phyloP scores from a whole-genome alignment of 2,797 vertebrate genomes.

The Chromobotia macracanthus region DNA sequence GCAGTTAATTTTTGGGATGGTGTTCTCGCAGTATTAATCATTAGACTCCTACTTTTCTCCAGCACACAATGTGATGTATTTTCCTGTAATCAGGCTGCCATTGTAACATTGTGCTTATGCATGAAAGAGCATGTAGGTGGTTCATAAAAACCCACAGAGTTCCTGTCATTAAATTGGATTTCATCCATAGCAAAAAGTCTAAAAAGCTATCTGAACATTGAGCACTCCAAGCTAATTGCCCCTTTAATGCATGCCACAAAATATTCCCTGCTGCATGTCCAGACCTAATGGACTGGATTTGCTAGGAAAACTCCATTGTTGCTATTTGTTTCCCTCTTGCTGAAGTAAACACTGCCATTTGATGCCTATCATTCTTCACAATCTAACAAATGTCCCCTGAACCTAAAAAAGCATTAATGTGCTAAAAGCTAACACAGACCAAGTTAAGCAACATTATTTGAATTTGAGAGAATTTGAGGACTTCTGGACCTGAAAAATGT shows the following conservation, averaged over 20 bases:
- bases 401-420: slow-evolving; percentile 3
- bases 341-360: slow-evolving; percentile 30
- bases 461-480: not conserved
- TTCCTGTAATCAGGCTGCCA: slow-evolving; percentile 58
- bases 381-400: slow-evolving; percentile 6
- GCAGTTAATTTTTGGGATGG: slow-evolving; percentile 47
- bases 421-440: not conserved
- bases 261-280: slow-evolving; percentile 45
- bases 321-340: slow-evolving; percentile 31
- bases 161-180: slow-evolving; percentile 63
- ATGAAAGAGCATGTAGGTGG: slow-evolving; percentile 60
- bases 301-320: slow-evolving; percentile 23
- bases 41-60: slow-evolving; percentile 45
- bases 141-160: slow-evolving; percentile 55
- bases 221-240: slow-evolving; percentile 56
- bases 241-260: slow-evolving; percentile 57
- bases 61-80: slow-evolving; percentile 45
- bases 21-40: slow-evolving; percentile 49
- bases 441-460: slow-evolving; percentile 16
- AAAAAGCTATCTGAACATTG: slow-evolving; percentile 57
- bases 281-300: slow-evolving; percentile 38
- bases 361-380: slow-evolving; percentile 19
- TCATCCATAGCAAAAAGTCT: slow-evolving; percentile 48
- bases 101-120: slow-evolving; percentile 61
- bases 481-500: not conserved